These are phyloP conservation scores for Leptopilina myrica DNA, from an alignment of 2,888 invertebrate species.

Conservation along the genomic window DNA sequence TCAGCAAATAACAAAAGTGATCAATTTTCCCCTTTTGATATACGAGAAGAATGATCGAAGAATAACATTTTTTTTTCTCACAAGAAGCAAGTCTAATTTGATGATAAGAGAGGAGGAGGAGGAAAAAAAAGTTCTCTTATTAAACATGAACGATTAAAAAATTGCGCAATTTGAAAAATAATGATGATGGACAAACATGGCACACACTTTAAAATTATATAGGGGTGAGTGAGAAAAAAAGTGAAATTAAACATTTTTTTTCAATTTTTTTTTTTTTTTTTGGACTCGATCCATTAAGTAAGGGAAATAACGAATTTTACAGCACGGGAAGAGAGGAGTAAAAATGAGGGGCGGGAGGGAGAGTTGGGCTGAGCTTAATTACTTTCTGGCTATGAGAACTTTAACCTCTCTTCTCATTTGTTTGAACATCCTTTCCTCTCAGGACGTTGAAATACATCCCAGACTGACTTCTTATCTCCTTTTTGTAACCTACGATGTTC, in stretches of 20 bases:
- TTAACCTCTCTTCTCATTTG: conserved; percentile 58
- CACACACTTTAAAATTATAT: too few species aligned
- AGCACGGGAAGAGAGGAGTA: neutral
- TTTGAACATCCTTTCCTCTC: conserved; percentile 53
- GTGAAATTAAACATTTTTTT: conserved; percentile 62
- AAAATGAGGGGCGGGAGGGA: conserved; percentile 5
- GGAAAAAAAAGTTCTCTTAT: neutral
- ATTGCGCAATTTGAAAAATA: neutral
- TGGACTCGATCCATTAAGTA: conserved; percentile 58
- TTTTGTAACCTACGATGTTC: conserved; percentile 53
- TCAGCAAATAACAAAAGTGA: conserved; percentile 20
- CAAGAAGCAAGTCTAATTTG: neutral
- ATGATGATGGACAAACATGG: conserved; percentile 6
- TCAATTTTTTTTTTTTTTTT: too few species aligned
- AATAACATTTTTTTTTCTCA: neutral
- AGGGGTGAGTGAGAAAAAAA: conserved; percentile 18
- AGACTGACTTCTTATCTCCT: conserved; percentile 35
- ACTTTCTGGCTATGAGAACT: conserved; percentile 59
- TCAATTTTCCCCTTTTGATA: neutral
- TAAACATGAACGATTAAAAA: neutral
- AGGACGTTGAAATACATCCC: conserved; percentile 37
- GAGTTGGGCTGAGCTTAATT: conserved; percentile 59
- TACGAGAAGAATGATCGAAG: neutral
- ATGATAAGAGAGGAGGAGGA: neutral
- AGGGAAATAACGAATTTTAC: conserved; percentile 63